Base-by-base conservation (phyloP, 2,113 vertebrate species). In the Labeo rohita region DNA sequence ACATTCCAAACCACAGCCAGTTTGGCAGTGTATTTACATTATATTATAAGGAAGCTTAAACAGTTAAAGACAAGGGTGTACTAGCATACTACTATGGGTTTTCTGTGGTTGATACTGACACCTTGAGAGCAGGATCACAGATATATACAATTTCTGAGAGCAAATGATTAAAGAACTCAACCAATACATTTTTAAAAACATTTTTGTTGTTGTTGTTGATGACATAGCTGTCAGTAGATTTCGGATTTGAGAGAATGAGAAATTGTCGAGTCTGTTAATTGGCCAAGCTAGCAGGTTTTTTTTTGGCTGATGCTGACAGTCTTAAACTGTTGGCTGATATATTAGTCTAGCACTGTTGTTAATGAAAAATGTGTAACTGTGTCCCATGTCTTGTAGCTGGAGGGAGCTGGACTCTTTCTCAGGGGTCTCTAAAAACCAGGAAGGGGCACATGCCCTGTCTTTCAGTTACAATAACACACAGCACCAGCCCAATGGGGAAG, bases 391-490 rank as follows among this genome's bases (percentile, higher is more conserved):
- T 85, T 78, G 28, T 73, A 94, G 92, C 15, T 93, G 90, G 91
- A 90, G 91, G 86, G 88, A 91, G 83, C 76, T 90, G 79, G 87
- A 86, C 84, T 88, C 86, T 86, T 76, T 82, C 61, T 75, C 54
- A 43, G 80, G 52, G 70, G 63, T 18, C 36, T 72, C n/a, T 1
- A 66, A 56, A 43, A 76, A 63, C 23, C 59, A 72, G 43, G 56
- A 21, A 15, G 34, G 45, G 36, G 74, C 15, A 36, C 23, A 23
- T 9, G 15, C 28, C 34, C 61, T 45, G 34, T 63, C 45, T 10
- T 47, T 7, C 23, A 54, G 56, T 10, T 10, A 56, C 70, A 70
- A 54, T n/a, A 52, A 84, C n/a, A 39, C 39, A 52, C 16, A 79
- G 1, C 63, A 86, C 18, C 50, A 65, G 56, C 72, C 77, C 72